Evolutionary conservation across 1,140 invertebrate species (phyloP).

Genomic region (Olivierus martensii): DNA sequence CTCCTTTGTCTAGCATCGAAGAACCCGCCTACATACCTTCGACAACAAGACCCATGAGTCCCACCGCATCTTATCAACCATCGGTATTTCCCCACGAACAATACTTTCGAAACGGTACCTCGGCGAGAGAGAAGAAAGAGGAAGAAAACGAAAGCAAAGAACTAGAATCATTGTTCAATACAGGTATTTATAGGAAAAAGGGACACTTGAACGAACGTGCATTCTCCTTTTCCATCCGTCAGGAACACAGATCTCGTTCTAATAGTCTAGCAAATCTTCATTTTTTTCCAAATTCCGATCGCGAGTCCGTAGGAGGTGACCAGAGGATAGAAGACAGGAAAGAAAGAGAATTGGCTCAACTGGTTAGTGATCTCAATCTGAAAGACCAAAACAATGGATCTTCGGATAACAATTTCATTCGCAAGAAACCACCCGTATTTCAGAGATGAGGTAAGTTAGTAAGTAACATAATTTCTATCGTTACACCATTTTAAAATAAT

Average conservation of each 20-base stretch:
- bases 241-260: constrained; percentile 77
- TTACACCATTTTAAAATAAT: too few relatives aligned
- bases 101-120: constrained; percentile 4
- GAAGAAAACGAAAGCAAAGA: neutral
- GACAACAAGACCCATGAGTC: constrained; percentile 37
- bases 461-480: too few relatives aligned
- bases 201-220: constrained; percentile 84
- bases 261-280: constrained; percentile 68
- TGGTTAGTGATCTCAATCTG: constrained; percentile 71
- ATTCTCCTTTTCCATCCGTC: constrained; percentile 86
- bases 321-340: constrained; percentile 59
- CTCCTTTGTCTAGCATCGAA: constrained; percentile 26
- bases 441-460: too few relatives aligned
- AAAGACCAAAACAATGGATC: constrained; percentile 36
- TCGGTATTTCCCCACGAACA: constrained; percentile 45
- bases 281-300: constrained; percentile 9
- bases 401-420: too few relatives aligned
- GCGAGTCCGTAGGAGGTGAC: too few relatives aligned
- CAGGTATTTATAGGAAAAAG: constrained; percentile 73
- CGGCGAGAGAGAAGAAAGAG: too few relatives aligned
- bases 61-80: constrained; percentile 44
- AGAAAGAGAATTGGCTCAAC: constrained; percentile 76
- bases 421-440: too few relatives aligned
- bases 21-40: constrained; percentile 45
- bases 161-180: constrained; percentile 60